These are phyloP conservation scores for Premnoplex brunnescens DNA, from an alignment of 2,797 vertebrate genomes.

Conservation along the genomic window DNA sequence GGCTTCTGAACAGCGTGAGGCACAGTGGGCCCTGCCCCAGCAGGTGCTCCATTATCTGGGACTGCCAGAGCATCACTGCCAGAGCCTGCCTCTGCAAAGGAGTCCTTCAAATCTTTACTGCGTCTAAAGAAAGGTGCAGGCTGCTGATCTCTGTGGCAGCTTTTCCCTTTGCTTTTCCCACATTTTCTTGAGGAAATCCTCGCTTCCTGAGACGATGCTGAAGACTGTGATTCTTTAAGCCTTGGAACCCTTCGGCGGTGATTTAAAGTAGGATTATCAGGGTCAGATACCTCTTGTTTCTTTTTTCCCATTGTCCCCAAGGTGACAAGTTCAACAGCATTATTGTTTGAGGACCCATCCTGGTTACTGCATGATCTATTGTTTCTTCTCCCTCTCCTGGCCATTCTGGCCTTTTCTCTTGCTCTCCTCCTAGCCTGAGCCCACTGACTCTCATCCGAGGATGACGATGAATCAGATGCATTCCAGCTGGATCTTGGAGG, in stretches of 20 bases:
- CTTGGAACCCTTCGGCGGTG: constrained; percentile 61
- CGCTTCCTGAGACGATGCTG: constrained; percentile 43
- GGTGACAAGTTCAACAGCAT: constrained; percentile 77
- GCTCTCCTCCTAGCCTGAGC: constrained; percentile 83
- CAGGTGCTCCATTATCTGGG: constrained; percentile 6
- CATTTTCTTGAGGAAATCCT: constrained; percentile 48
- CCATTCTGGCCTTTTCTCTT: constrained; percentile 80
- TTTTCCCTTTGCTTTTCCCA: constrained; percentile 49
- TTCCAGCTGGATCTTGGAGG: constrained; percentile 56
- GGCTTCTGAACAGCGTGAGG: constrained; percentile 42
- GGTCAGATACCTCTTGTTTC: constrained; percentile 70
- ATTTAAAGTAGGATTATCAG: constrained; percentile 70
- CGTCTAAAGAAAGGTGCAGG: constrained; percentile 60
- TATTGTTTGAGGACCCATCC: constrained; percentile 38
- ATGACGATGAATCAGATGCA: constrained; percentile 84
- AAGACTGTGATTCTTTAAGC: constrained; percentile 68
- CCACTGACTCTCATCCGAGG: constrained; percentile 81
- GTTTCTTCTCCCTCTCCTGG: constrained; percentile 74
- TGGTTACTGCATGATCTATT: constrained; percentile 65
- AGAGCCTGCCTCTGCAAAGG: constrained; percentile 76
- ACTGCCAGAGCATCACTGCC: constrained; percentile 73
- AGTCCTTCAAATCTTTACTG: constrained; percentile 71
- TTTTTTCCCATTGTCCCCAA: constrained; percentile 67
- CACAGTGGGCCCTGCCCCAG: constrained; percentile 3
- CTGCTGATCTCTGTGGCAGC: neutral